Evolutionary conservation across 2,888 invertebrate genomes (phyloP).

Genomic region (Drosophila sordidula): DNA sequence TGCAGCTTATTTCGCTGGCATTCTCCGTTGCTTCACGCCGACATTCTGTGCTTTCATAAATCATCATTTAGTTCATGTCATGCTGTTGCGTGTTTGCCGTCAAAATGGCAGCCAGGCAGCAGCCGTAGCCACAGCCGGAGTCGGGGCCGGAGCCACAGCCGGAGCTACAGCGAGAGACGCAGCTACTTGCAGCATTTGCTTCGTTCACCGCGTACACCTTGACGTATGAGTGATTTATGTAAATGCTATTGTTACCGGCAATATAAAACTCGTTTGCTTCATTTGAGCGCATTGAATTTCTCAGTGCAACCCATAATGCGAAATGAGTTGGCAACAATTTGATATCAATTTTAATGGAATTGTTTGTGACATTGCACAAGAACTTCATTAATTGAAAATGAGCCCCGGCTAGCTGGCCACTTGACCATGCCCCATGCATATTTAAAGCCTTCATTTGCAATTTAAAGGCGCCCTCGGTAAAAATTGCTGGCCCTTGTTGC

Average conservation of each 20-base stretch:
- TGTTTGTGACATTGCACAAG: conserved; percentile 29
- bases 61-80: conserved; percentile 69
- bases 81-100: conserved; percentile 63
- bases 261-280: conserved; percentile 36
- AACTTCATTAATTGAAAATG: conserved; percentile 53
- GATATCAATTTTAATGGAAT: conserved; percentile 27
- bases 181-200: conserved; percentile 31
- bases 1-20: conserved; percentile 19
- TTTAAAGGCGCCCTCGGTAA: conserved; percentile 21
- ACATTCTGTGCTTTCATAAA: conserved; percentile 54
- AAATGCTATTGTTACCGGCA: conserved; percentile 59
- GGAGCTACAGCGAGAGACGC: conserved; percentile 17
- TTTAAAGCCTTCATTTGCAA: conserved; percentile 63
- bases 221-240: conserved; percentile 74
- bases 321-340: conserved; percentile 52
- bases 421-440: conserved; percentile 48
- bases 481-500: conserved; percentile 12
- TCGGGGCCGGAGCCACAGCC: conserved; percentile 3
- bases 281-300: conserved; percentile 29
- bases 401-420: conserved; percentile 11
- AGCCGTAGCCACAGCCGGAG: conserved; percentile 12
- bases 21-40: conserved; percentile 3
- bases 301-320: conserved; percentile 18
- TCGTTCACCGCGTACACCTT: conserved; percentile 46
- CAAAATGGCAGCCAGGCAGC: conserved; percentile 44